Evolutionary conservation across 1,140 invertebrate species (phyloP).

Genomic region (Kradibia gibbosae): DNA sequence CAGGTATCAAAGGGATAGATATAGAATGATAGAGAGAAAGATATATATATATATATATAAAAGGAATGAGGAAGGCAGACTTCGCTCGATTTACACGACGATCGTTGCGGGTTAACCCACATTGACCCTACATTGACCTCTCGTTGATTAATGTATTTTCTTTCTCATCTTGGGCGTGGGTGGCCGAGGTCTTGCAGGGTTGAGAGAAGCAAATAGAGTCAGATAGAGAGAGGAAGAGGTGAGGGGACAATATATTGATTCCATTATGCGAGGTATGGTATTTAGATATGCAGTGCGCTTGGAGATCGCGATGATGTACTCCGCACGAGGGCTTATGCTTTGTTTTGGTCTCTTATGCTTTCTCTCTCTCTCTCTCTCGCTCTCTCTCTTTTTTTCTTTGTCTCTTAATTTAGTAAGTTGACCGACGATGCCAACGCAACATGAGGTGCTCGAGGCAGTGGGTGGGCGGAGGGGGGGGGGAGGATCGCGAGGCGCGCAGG

Average conservation of each 20-base stretch:
- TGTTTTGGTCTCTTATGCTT: too few relatives aligned
- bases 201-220: too few relatives aligned
- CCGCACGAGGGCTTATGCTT: background rate
- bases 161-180: conserved; percentile 17
- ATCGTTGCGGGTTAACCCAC: conserved; percentile 15
- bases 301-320: conserved; percentile 13
- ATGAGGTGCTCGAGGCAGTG: background rate
- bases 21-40: too few relatives aligned
- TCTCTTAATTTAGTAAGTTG: conserved; percentile 7
- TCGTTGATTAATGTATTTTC: conserved; percentile 31
- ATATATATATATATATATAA: too few relatives aligned
- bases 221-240: too few relatives aligned
- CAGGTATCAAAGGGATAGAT: background rate
- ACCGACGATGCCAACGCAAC: background rate
- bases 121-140: conserved; percentile 10
- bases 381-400: too few relatives aligned
- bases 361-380: too few relatives aligned
- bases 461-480: too few relatives aligned
- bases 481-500: too few relatives aligned
- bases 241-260: conserved; percentile 15
- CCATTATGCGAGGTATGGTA: conserved; percentile 14
- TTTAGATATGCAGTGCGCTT: background rate
- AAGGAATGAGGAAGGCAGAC: background rate
- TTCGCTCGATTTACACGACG: conserved; percentile 2
- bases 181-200: too few relatives aligned